Evolutionary conservation across 92 coral and sea anemone species (phyloP).

Genomic region (Bergia sp.): DNA sequence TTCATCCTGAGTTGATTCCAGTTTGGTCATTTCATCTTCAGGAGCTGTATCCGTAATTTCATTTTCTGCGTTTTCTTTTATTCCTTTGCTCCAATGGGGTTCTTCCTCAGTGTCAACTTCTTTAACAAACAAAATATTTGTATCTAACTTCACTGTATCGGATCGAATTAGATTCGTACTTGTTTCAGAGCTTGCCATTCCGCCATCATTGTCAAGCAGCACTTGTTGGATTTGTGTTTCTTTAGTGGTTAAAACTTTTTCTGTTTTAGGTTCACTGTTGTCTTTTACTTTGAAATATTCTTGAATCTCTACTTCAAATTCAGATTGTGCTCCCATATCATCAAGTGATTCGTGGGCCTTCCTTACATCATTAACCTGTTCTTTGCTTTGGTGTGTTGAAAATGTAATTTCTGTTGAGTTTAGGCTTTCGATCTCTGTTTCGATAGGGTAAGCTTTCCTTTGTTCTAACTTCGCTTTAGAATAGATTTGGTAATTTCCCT

Average conservation of each 20-base stretch:
- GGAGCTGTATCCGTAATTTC: too few relatives aligned
- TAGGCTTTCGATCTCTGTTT: background rate
- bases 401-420: background rate
- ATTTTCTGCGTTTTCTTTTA: background rate
- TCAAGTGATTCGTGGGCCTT: background rate
- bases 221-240: background rate
- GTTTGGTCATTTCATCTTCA: background rate
- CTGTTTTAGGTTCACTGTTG: background rate
- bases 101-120: background rate
- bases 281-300: background rate
- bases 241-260: background rate
- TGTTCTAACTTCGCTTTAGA: background rate
- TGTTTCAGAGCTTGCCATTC: background rate
- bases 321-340: background rate
- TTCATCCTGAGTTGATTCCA: background rate
- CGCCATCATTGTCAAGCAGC: background rate
- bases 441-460: background rate
- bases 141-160: background rate
- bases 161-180: background rate
- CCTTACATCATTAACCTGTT: background rate
- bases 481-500: background rate
- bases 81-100: background rate
- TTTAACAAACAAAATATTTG: background rate
- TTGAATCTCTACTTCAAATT: background rate
- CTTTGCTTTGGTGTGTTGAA: background rate